Evolutionary conservation across 2,797 vertebrate species (phyloP), one percentile per base, ranked within the genome.

Genomic region (Acanthiza pusilla): DNA sequence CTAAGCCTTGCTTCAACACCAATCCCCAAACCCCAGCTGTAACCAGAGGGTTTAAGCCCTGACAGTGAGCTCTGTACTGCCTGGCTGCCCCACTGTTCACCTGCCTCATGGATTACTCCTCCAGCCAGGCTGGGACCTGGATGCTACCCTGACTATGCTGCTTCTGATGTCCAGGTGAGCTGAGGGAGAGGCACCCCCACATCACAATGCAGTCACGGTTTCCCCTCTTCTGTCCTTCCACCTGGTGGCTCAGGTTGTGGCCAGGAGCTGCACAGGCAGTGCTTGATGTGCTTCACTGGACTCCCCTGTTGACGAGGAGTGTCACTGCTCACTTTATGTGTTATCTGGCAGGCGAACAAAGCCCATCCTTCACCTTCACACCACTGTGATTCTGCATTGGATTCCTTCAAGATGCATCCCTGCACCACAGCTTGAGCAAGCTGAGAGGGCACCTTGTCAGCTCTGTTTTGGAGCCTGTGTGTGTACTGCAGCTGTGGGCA

Each of bases 311-410:
- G 48, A 47, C 74, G 29, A 78, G 47, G 16, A 62, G 13, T 11
- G 1, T n/a, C 2, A 3, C 36, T 79, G 71, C 48, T 55, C 36
- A 53, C 36, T 63, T 67, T 66, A 82, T 57, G 0, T 51, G 9
- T 45, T 57, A 65, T 3, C 38, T 61, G 58, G 27, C 42, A 18
- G 2, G 7, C 25, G n/a, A 73, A 19, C 8, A 21, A 83, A 80
- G 42, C 30, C 47, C 83, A 70, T 6, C 13, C 50, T 68, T 67
- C 2, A 0, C 36, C 53, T 75, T 57, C 77, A 38, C 15, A n/a
- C 18, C 0, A 0, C 57, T 0, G 0, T 71, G 22, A 55, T 21
- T 29, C 66, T 45, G 66, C 54, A 29, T 38, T 48, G 62, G 16
- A 29, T 84, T 58, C 38, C 57, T 70, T 67, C 47, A 27, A 58